Percentiles rank a stretch among this genome's conserved stretches.
Conservation (phyloP, 2,797 vertebrate species). For the Ptychobarbus kaznakovi region DNA sequence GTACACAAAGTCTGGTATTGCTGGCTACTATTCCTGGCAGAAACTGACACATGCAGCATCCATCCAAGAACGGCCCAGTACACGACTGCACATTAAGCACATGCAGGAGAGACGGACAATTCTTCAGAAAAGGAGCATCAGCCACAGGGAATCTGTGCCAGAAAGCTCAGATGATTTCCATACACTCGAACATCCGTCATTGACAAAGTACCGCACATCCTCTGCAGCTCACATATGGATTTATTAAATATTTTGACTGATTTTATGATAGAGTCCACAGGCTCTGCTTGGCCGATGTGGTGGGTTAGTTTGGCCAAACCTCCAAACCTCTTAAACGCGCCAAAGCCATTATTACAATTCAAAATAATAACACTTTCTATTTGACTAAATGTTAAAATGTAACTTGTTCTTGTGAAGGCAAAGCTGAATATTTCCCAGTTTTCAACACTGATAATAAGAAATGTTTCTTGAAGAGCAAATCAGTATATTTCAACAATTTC, state of each 20-base stretch:
- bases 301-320: not conserved
- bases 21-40: slow-evolving; percentile 38
- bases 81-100: slow-evolving; percentile 27
- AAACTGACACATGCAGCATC: slow-evolving; percentile 12
- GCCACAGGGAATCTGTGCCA: not conserved
- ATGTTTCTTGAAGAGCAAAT: not conserved
- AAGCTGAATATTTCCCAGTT: not conserved
- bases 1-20: slow-evolving; percentile 41
- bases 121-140: not conserved
- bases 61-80: slow-evolving; percentile 42
- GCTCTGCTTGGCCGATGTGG: not conserved
- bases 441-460: not conserved
- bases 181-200: not conserved
- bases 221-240: not conserved
- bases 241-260: slow-evolving; percentile 15
- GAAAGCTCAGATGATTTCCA: not conserved
- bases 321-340: not conserved
- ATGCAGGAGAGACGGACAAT: not conserved
- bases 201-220: not conserved
- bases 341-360: not conserved
- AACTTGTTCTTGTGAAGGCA: not conserved
- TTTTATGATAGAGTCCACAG: not conserved
- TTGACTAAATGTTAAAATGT: not conserved
- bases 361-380: not conserved
- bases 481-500: not conserved